Evolutionary conservation across 2,888 invertebrate species (phyloP).

Genomic region (Tetranychus piercei): DNA sequence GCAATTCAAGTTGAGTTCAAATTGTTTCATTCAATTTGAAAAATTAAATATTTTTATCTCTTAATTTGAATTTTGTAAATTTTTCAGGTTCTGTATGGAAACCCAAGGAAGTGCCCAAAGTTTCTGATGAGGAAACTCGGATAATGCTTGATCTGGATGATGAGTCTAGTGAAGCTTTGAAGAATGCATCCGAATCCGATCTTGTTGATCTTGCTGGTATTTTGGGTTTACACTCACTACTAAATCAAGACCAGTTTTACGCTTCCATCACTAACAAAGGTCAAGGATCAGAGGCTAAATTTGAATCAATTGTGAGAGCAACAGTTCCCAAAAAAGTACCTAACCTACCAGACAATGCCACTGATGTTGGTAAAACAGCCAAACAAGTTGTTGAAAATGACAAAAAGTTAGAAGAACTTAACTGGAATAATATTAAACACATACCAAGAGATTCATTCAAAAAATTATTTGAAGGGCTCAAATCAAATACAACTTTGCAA

Average conservation of each 20-base stretch:
- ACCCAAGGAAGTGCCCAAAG: conserved; percentile 43
- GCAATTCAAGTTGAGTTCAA: too few relatives aligned
- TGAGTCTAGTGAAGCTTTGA: conserved; percentile 78
- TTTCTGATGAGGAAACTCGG: conserved; percentile 60
- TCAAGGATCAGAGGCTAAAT: conserved; percentile 28
- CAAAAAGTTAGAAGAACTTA: conserved; percentile 67
- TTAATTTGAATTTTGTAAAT: not conserved
- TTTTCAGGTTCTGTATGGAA: conserved; percentile 34
- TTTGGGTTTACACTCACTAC: conserved; percentile 97
- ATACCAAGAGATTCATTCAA: conserved; percentile 87
- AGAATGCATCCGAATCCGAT: conserved; percentile 74
- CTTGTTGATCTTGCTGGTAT: conserved; percentile 87
- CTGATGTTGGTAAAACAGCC: conserved; percentile 82
- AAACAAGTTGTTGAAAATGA: conserved; percentile 63
- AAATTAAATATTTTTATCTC: too few relatives aligned
- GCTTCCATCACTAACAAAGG: conserved; percentile 77
- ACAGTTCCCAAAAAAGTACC: conserved; percentile 75
- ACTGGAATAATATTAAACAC: conserved; percentile 99
- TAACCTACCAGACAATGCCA: conserved; percentile 71
- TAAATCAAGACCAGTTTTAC: conserved; percentile 99
- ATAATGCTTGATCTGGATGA: conserved; percentile 81
- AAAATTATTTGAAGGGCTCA: conserved; percentile 66
- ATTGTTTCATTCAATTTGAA: too few relatives aligned
- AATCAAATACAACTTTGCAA: conserved; percentile 74
- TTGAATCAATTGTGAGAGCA: conserved; percentile 55